Evolutionary conservation across 1,140 invertebrate species (phyloP), one percentile per base, ranked within the genome.

Genomic region (Spodoptera frugiperda): DNA sequence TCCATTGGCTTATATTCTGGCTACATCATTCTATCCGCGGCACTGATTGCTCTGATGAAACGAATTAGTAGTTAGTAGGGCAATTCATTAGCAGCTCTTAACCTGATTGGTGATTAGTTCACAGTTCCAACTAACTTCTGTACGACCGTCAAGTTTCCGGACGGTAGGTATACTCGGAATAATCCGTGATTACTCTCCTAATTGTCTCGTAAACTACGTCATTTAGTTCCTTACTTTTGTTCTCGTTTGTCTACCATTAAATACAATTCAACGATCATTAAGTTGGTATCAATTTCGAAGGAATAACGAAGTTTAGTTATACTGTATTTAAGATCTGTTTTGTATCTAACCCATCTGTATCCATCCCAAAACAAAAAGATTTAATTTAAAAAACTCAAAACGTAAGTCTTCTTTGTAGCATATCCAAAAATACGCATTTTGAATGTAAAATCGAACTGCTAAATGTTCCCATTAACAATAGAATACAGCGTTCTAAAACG

Each of bases 51-150:
- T 59, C 5, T 61, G 57, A 30, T 61, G 15, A 61, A 61, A 17
- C n/a, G n/a, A 61, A 61, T 61, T 61, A 44, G 51, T 17, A 53
- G n/a, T 53, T 53, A 53, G 57, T 39, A 10, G 30, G 30, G 33
- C 59, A 19, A 63, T 63, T 63, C 33, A 44, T 44, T 63, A 63
- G 33, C 33, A 63, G 59, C 33, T 63, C 15, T 63, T 44, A 44
- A 63, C 33, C 33, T 63, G 33, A 63, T 63, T 44, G 30, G 59
- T 44, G 17, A 44, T 63, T 63, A 44, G 57, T 17, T 15, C n/a
- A 39, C 30, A 61, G 15, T 61, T 63, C 59, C 15, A 44, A 44
- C 30, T 17, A 63, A 17, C 33, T 63, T 63, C 9, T 63, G 15
- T 12, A 3, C 59, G 10, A 33, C 9, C 33, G 57, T 39, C 33